Base-by-base conservation (phyloP, 2,888 invertebrate genomes). In the Cryptocephalus moraei region DNA sequence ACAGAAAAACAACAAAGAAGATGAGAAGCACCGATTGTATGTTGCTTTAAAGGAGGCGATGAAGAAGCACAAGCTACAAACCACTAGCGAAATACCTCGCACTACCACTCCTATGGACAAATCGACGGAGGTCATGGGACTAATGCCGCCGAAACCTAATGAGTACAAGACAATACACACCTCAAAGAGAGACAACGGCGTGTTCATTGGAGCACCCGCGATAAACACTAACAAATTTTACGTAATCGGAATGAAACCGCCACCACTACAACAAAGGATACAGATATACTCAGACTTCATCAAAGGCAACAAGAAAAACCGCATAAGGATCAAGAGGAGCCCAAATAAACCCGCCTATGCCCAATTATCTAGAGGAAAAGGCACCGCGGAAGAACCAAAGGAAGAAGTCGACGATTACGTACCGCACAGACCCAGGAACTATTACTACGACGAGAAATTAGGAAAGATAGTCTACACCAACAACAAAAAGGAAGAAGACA, bases 171-270 rank as follows among this genome's bases (percentile, higher is more conserved):
- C 64, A 8, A 62, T 65, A n/a, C 48, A 52, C 9, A 49, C 50
- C 43, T 54, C 56, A 8, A 56, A 52, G 49, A 39, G 45, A 42
- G 53, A 53, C 8, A 55, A 51, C 33, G 22, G 13, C 31, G 4
- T 22, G 3, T 36, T 36, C 12, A 2, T 11, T 11, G n/a, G 4
- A 36, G 12, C 11, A n/a, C 36, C 36, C 2, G 13, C 43, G 33
- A 46, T 44, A 14, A 47, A 39, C 22, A 46, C 67, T 11, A 70
- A 70, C 45, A 61, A 58, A 38, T 70, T 58, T 47, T 56, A 59
- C 9, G 64, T 69, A 2, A 44, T 59, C 4, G 71, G 71, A 1
- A 64, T 71, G 64, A 66, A 63, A 56, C 70, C 70, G 9, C 70
- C 71, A 2, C 52, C 54, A 6, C 6, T 22, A 22, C 53, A 55